phyloP scores from a whole-genome alignment of 53 echinoderm and acorn worm species.

The Hippasteria phrygiana region DNA sequence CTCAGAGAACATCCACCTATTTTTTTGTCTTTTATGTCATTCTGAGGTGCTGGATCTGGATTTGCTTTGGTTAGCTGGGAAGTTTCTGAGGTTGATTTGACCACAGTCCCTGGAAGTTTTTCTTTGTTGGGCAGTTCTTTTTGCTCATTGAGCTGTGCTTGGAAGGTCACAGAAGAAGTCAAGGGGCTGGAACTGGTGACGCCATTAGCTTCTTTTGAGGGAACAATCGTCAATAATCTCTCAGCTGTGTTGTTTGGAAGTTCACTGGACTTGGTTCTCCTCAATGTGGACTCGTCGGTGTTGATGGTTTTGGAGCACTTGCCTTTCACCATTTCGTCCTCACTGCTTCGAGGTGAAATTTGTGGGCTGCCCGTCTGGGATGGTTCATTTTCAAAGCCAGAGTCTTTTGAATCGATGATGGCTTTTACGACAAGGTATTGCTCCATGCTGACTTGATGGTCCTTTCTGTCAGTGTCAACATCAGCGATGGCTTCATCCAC shows the following conservation, averaged over 20 bases:
- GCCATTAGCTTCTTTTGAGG: neutral
- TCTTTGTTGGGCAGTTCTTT: conserved; percentile 11
- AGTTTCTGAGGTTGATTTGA: conserved; percentile 15
- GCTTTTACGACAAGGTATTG: conserved; percentile 88
- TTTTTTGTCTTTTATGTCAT: neutral
- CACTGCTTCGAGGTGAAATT: conserved; percentile 73
- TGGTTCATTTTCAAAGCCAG: conserved; percentile 94
- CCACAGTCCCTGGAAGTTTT: neutral
- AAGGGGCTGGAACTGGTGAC: neutral
- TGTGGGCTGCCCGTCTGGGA: conserved; percentile 83
- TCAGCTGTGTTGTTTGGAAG: neutral
- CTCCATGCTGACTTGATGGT: conserved; percentile 59
- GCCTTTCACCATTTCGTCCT: conserved; percentile 29
- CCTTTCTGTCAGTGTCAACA: conserved; percentile 65
- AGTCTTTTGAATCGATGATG: conserved; percentile 97
- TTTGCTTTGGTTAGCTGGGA: neutral
- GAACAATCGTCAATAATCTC: neutral
- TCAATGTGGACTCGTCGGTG: neutral
- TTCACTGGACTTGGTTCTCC: conserved; percentile 35
- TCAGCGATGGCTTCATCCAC: conserved; percentile 81
- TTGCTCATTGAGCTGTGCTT: conserved; percentile 3
- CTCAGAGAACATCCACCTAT: conserved; percentile 3
- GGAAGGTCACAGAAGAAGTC: neutral
- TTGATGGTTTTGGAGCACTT: conserved; percentile 12
- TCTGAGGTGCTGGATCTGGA: neutral